phyloP scores from a whole-genome alignment of 2,888 invertebrate genomes.

The Alloplasta piceator region DNA sequence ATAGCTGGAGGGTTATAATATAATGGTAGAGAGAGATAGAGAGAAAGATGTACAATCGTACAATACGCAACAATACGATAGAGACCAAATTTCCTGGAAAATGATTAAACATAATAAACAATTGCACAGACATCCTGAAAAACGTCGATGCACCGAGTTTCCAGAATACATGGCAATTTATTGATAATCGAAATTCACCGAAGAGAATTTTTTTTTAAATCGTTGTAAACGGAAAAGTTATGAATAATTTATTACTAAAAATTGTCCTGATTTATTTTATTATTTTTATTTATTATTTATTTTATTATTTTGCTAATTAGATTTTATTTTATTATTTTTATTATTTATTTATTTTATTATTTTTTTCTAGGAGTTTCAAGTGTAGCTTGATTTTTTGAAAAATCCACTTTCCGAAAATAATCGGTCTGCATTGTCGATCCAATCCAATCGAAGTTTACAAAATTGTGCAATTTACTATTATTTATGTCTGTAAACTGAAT shows the following conservation, averaged over 20 bases:
- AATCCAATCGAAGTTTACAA: no score
- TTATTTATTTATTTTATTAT: neutral
- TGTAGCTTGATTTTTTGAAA: no score
- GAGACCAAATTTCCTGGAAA: slow-evolving; percentile 31
- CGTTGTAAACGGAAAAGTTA: no score
- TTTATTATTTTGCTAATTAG: neutral
- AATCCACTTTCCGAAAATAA: no score
- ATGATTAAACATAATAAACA: slow-evolving; percentile 12
- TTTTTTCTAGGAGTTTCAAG: neutral
- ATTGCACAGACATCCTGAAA: neutral
- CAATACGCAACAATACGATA: slow-evolving; percentile 7
- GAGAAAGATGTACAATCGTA: neutral
- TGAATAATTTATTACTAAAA: neutral
- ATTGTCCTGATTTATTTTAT: neutral
- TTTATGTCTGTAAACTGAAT: no score
- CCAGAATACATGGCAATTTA: neutral
- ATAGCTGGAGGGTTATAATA: neutral
- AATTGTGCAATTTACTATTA: no score
- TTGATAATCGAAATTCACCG: neutral
- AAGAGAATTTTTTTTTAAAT: neutral
- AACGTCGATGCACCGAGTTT: neutral
- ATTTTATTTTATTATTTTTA: neutral
- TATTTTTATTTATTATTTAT: neutral
- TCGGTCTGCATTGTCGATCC: no score
- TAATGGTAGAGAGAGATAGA: no score